These are phyloP conservation scores for Arge pagana DNA, from an alignment of 2,888 invertebrate species.

Conservation along the genomic window DNA sequence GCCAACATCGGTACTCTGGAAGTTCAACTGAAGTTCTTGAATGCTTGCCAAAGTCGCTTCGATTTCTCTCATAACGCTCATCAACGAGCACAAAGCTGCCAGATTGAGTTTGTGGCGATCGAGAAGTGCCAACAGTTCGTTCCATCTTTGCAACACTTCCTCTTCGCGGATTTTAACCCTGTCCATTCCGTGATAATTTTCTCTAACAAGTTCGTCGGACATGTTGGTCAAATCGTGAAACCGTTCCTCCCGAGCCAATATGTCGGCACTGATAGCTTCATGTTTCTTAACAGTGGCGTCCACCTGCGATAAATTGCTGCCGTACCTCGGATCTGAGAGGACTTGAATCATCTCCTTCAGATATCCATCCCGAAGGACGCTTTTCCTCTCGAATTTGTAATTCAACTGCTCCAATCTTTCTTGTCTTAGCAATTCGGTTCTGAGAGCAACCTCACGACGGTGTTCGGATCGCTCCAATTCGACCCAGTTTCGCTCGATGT, in stretches of 20 bases:
- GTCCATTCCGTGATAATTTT: conserved; percentile 90
- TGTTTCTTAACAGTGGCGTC: conserved; percentile 98
- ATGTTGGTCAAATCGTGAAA: conserved; percentile 92
- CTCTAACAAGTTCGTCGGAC: conserved; percentile 88
- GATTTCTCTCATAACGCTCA: conserved; percentile 88
- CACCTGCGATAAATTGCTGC: conserved; percentile 87
- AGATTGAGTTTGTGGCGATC: conserved; percentile 82
- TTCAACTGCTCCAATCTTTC: conserved; percentile 93
- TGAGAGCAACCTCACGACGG: conserved; percentile 86
- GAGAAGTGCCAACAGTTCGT: conserved; percentile 79
- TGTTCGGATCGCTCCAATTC: conserved; percentile 92
- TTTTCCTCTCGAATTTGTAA: conserved; percentile 95
- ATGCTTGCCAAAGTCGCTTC: conserved; percentile 86
- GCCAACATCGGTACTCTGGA: conserved; percentile 86
- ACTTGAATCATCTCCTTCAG: conserved; percentile 97
- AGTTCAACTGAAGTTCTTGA: conserved; percentile 76
- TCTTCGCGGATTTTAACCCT: conserved; percentile 72
- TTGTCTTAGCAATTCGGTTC: conserved; percentile 88
- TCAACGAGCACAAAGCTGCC: conserved; percentile 79
- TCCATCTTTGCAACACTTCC: conserved; percentile 87
- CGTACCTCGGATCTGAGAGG: conserved; percentile 88
- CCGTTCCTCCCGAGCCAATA: conserved; percentile 89
- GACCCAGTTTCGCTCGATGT: conserved; percentile 95
- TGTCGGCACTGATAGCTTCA: conserved; percentile 97
- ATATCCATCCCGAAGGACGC: conserved; percentile 91